phyloP scores from a whole-genome alignment of 2,888 invertebrate genomes.

The Abrostola tripartita region DNA sequence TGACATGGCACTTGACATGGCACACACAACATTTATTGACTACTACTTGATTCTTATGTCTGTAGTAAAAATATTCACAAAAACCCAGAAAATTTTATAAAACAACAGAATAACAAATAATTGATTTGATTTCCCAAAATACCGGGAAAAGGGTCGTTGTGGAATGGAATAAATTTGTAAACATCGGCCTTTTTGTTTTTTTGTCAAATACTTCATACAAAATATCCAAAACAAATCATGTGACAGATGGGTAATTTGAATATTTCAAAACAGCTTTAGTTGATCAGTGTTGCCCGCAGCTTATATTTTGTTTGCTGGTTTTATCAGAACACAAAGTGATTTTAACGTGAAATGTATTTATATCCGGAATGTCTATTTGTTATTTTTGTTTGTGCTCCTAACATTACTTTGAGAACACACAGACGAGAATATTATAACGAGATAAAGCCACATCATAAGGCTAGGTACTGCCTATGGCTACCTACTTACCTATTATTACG shows the following conservation, averaged over 20 bases:
- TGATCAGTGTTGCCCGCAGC: background rate
- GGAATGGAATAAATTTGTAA: slow-evolving; percentile 5
- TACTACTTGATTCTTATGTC: too few species aligned
- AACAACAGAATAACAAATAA: slow-evolving; percentile 1
- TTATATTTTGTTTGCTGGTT: slow-evolving; percentile 5
- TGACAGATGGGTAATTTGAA: slow-evolving; percentile 22
- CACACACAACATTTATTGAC: too few species aligned
- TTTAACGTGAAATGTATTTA: background rate
- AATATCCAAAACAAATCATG: slow-evolving; percentile 6
- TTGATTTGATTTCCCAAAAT: slow-evolving; percentile 5
- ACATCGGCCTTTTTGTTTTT: slow-evolving; percentile 15
- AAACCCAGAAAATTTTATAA: background rate
- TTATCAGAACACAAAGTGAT: slow-evolving; percentile 1
- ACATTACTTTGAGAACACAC: too few species aligned
- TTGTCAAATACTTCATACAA: slow-evolving; percentile 4
- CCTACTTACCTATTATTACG: too few species aligned
- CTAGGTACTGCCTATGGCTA: too few species aligned
- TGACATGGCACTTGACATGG: too few species aligned
- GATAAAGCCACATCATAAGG: too few species aligned
- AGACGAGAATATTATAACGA: too few species aligned
- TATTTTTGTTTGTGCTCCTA: background rate
- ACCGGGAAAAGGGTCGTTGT: background rate
- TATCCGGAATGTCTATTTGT: background rate
- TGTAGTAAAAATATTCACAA: background rate
- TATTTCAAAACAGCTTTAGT: slow-evolving; percentile 8